These are phyloP conservation scores for Epinephelus coioides DNA, from an alignment of 2,797 vertebrate species.

Conservation along the genomic window DNA sequence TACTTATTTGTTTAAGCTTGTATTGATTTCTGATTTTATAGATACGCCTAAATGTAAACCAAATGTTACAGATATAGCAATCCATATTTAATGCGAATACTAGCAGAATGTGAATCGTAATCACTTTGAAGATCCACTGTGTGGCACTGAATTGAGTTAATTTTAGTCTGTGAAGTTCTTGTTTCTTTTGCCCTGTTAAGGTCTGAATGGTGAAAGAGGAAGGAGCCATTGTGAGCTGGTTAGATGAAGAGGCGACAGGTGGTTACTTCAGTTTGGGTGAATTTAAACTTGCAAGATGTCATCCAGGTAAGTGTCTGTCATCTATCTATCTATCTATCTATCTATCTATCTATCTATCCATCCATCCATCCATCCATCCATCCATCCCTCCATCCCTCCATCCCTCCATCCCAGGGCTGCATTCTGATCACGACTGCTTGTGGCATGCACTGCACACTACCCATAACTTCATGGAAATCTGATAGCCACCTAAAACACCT, in stretches of 20 bases:
- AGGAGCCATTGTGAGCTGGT: not conserved
- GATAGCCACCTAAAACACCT: not conserved
- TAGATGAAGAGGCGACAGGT: not conserved
- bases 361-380: no score
- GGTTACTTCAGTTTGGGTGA: not conserved
- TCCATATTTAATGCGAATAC: not conserved
- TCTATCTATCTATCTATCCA: no score
- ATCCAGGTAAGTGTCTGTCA: constrained; percentile 7
- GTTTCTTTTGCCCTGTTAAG: not conserved
- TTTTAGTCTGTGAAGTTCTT: not conserved
- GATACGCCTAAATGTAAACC: not conserved
- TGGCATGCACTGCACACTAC: not conserved
- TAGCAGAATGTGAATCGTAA: fast-evolving
- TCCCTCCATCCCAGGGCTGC: no score
- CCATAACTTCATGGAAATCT: not conserved
- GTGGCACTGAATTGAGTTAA: not conserved
- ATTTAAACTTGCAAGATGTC: not conserved
- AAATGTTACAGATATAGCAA: not conserved
- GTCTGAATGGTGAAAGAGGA: not conserved
- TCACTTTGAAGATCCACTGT: not conserved
- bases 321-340: no score
- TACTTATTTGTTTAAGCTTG: not conserved
- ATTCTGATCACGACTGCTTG: not conserved
- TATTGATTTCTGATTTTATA: not conserved
- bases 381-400: no score